Evolutionary conservation across 2,888 invertebrate species (phyloP), one percentile per base, ranked within the genome.

Genomic region (Antitype chi): DNA sequence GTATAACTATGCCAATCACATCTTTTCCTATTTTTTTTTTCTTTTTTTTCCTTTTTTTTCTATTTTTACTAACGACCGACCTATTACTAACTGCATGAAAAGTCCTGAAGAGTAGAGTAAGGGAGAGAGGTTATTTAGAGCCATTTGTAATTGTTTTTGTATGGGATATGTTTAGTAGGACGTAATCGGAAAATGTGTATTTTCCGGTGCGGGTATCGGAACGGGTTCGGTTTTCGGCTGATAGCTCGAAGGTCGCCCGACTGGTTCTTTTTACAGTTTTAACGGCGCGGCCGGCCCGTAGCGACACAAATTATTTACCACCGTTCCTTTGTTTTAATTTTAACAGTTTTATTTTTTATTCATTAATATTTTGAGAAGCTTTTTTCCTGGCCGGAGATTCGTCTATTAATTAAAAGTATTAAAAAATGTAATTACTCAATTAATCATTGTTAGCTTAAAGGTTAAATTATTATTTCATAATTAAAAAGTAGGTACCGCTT

Each of bases 1-100:
- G 93, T 93, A 94, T 94, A 94, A 95, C 94, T 94, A 95, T 96
- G 96, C 96, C 96, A 96, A 96, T 96, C 94, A 95, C 96, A 96
- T 94, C 91, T 93, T 92, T 94, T 92, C 93, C 92, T 92, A 86
- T 90, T 89, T 92, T 91, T 91, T 91, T 91, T 93, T 91, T 90
- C 88, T 86, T 89, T 89, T 90, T 88, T 90, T 86, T 82, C 81
- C 80, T 84, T 84, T 62, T 62, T 76, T 79, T 82, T 85, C 79
- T 87, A 83, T 87, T 83, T 87, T 88, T 75, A 88, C 85, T 91
- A 91, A 91, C 89, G 77, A 83, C 86, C 87, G 81, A 85, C 86
- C 92, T 90, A 90, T 88, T 89, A 93, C 92, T 95, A 94, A 95
- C 92, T 64, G 95, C 95, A 95, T 94, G 96, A 73, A 59, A 53